Conservation (phyloP, 2,888 invertebrate species). For the Agrotis puta region DNA sequence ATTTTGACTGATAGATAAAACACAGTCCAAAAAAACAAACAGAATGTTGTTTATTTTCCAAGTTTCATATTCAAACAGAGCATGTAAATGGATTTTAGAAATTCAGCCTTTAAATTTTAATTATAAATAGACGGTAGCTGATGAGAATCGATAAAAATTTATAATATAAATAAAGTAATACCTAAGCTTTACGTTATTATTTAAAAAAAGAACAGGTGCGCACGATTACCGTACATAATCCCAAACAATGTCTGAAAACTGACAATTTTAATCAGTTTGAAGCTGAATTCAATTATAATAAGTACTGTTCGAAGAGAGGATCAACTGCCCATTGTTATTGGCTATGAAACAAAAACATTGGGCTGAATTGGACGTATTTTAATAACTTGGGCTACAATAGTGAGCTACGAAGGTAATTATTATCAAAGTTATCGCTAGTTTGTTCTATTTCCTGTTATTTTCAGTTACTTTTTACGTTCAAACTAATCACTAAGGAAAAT, state of each 20-base stretch:
- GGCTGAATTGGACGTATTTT: constrained; percentile 4
- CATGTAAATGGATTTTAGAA: not conserved
- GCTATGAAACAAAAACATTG: constrained; percentile 32
- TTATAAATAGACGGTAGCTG: not conserved
- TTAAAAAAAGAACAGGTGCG: not conserved
- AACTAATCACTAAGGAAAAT: not conserved
- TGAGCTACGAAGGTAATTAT: not conserved
- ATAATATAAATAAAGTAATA: too few relatives aligned
- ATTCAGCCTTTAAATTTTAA: too few relatives aligned
- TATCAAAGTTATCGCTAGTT: not conserved
- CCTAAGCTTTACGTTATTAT: not conserved
- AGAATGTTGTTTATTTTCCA: not conserved
- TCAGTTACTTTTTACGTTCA: not conserved
- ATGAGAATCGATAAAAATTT: not conserved
- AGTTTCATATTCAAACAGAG: not conserved
- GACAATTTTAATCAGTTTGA: constrained; percentile 47
- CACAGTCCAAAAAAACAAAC: too few relatives aligned
- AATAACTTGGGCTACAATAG: constrained; percentile 1
- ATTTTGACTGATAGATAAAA: too few relatives aligned
- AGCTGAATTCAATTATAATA: constrained; percentile 32
- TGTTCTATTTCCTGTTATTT: not conserved
- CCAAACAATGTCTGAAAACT: constrained; percentile 11
- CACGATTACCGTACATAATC: not conserved
- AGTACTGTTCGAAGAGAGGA: not conserved
- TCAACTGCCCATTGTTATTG: constrained; percentile 24